Evolutionary conservation across 2,888 invertebrate genomes (phyloP), one percentile per base, ranked within the genome.

Genomic region (Masnerella sp.): DNA sequence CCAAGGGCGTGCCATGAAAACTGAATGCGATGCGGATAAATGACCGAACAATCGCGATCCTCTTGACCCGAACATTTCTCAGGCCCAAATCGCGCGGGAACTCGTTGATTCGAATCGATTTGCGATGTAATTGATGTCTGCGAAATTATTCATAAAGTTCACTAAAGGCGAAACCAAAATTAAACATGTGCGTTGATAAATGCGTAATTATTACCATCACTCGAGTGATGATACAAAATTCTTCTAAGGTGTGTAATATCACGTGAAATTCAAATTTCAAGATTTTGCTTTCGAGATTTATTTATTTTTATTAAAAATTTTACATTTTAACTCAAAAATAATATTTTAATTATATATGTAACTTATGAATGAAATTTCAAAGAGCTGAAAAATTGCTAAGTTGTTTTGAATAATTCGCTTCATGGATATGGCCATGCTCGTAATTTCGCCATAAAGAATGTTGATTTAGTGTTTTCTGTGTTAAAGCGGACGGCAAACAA

Each of bases 1-100:
- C 82, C 69, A 76, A 78, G 79, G 81, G 81, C 83, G 80, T 82
- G 79, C 78, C 81, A 76, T 72, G 77, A 74, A 78, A 77, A 69
- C 64, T 42, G 70, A 65, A 67, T 61, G 74, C 67, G 64, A 76
- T 62, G 74, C 65, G 77, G 77, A 79, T 68, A 78, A 80, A 77
- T 72, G 75, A 75, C 58, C 67, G 72, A 54, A 74, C 75, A 72
- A 76, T 75, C 75, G 68, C 77, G 78, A 79, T 77, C 76, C 74
- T 59, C 64, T 69, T 76, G 74, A 65, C 74, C 70, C 56, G 75
- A 77, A 76, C 79, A 77, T 80, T 79, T 78, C 71, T 80, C 76
- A 78, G 71, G 14, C 43, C 40, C 56, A 32, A 70, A 51, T 56
- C 58, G 62, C 56, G 36, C 56, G 47, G 14, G 32, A 51, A 30